Evolutionary conservation across 2,888 invertebrate species (phyloP).

Genomic region (Xanthia icteritia): DNA sequence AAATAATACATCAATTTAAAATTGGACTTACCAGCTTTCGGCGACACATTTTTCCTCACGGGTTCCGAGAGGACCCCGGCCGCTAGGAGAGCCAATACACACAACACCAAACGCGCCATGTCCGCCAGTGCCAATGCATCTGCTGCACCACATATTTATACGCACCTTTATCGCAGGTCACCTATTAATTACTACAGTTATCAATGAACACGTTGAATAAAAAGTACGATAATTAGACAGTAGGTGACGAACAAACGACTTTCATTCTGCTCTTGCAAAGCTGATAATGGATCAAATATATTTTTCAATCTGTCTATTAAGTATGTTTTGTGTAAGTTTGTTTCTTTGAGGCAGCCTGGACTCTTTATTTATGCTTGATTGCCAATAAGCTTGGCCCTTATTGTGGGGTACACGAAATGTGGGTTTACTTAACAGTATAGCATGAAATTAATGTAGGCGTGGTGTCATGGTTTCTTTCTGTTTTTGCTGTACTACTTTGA

Average conservation of each 20-base stretch:
- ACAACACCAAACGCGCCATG: constrained; percentile 83
- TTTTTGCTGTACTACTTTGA: no score
- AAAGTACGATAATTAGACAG: constrained; percentile 51
- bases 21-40: constrained; percentile 80
- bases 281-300: constrained; percentile 51
- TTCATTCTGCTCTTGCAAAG: constrained; percentile 42
- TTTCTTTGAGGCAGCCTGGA: constrained; percentile 12
- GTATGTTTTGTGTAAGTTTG: constrained; percentile 35
- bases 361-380: neutral
- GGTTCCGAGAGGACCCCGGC: constrained; percentile 80
- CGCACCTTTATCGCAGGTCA: constrained; percentile 64
- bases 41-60: constrained; percentile 66
- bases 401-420: no score
- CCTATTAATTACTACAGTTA: constrained; percentile 49
- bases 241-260: constrained; percentile 51
- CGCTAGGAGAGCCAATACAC: constrained; percentile 78
- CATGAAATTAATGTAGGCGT: no score
- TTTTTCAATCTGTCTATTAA: constrained; percentile 38
- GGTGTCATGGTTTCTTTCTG: no score
- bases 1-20: neutral
- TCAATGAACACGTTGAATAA: constrained; percentile 56
- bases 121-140: constrained; percentile 70
- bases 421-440: neutral
- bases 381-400: neutral
- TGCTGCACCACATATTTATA: constrained; percentile 71